phyloP scores from a whole-genome alignment of 2,113 vertebrate genomes.

The Hemiprocne comata region DNA sequence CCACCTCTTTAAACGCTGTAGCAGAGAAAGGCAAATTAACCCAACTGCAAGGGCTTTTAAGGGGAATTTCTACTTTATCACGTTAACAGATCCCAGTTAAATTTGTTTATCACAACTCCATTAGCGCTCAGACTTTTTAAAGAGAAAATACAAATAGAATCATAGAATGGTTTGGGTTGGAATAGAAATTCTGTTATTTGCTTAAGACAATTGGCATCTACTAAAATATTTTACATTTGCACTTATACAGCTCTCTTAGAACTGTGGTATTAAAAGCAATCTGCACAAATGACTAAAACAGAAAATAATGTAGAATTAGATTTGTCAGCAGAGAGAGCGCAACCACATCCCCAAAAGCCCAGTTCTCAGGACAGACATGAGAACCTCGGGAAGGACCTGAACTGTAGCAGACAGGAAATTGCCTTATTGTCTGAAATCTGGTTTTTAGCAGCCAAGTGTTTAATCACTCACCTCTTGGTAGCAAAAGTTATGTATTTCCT shows the following conservation, averaged over 20 bases:
- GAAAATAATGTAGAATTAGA: not conserved
- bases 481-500: constrained; percentile 42
- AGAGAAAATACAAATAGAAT: not conserved
- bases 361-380: constrained; percentile 20
- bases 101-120: not conserved
- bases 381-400: constrained; percentile 19
- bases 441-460: constrained; percentile 46
- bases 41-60: not conserved
- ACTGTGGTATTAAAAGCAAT: not conserved
- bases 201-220: not conserved
- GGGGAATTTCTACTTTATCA: not conserved
- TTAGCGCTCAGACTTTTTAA: not conserved
- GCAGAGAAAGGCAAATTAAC: not conserved
- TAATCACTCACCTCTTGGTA: constrained; percentile 48
- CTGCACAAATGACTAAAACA: not conserved
- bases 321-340: not conserved
- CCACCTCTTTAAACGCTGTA: not conserved
- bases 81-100: not conserved
- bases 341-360: not conserved
- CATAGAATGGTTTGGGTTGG: too few relatives aligned
- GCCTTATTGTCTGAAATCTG: constrained; percentile 55
- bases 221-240: not conserved
- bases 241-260: not conserved
- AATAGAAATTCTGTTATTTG: not conserved
- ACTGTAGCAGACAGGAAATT: constrained; percentile 56